phyloP scores from a whole-genome alignment of 2,888 invertebrate species.

The Neoitamus cyanurus region DNA sequence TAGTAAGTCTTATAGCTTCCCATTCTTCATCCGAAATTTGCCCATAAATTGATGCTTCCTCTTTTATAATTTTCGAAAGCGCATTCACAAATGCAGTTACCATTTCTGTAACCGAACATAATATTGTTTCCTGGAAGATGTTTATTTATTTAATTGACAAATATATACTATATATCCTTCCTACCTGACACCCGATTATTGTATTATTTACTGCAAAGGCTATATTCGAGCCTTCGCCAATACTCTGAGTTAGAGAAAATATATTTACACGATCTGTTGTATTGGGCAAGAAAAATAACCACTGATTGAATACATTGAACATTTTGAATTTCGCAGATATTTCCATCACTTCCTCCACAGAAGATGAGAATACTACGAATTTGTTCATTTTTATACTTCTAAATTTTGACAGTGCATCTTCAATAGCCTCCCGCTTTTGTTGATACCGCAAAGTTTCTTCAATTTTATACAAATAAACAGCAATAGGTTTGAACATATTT shows the following conservation, averaged over 20 bases:
- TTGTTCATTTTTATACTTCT: slow-evolving; percentile 57
- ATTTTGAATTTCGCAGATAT: slow-evolving; percentile 75
- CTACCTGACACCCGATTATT: slow-evolving; percentile 70
- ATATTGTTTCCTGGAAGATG: slow-evolving; percentile 71
- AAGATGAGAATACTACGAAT: slow-evolving; percentile 61
- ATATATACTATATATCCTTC: neutral
- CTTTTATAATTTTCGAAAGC: slow-evolving; percentile 74
- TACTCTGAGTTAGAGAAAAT: slow-evolving; percentile 69
- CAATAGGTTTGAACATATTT: slow-evolving; percentile 61
- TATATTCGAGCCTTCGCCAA: slow-evolving; percentile 83
- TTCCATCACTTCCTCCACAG: slow-evolving; percentile 72
- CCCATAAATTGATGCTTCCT: slow-evolving; percentile 78
- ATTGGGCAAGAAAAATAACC: slow-evolving; percentile 83
- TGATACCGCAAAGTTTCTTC: slow-evolving; percentile 59
- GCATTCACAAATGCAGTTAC: slow-evolving; percentile 75
- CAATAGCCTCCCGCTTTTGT: slow-evolving; percentile 58
- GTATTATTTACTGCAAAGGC: slow-evolving; percentile 82
- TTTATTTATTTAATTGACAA: neutral
- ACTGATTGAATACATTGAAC: slow-evolving; percentile 79
- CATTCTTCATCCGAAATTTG: slow-evolving; percentile 88
- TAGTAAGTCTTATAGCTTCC: slow-evolving; percentile 80
- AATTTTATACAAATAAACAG: slow-evolving; percentile 62
- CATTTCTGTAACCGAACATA: slow-evolving; percentile 78
- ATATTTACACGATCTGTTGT: slow-evolving; percentile 68
- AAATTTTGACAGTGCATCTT: slow-evolving; percentile 58